phyloP scores from a whole-genome alignment of 2,888 invertebrate species.

The Cryptocephalus moraei region DNA sequence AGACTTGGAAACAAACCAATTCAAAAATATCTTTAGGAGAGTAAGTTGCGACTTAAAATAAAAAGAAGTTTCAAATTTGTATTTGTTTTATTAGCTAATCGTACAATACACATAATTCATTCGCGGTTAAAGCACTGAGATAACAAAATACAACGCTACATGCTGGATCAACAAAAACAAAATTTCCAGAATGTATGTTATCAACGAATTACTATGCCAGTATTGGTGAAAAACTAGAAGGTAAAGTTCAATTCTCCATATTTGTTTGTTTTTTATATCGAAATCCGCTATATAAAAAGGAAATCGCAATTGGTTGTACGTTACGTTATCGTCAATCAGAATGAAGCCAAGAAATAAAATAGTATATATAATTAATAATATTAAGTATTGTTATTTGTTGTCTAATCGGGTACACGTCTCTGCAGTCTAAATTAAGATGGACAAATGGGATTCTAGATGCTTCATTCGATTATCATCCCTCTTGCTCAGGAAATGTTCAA shows the following conservation, averaged over 20 bases:
- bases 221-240: no score
- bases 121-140: slow-evolving; percentile 33
- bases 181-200: background rate
- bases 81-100: background rate
- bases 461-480: slow-evolving; percentile 26
- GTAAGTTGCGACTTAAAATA: no score
- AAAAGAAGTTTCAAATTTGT: no score
- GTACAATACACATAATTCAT: slow-evolving; percentile 25
- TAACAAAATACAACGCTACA: slow-evolving; percentile 17
- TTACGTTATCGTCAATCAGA: slow-evolving; percentile 21
- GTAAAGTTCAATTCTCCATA: no score
- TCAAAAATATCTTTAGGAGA: no score
- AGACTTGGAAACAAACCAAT: no score
- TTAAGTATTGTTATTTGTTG: slow-evolving; percentile 10
- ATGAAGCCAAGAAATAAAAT: slow-evolving; percentile 28
- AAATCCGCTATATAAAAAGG: slow-evolving; percentile 4
- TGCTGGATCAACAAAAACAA: background rate
- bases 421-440: slow-evolving; percentile 31
- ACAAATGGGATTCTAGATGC: slow-evolving; percentile 30
- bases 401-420: slow-evolving; percentile 34
- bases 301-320: slow-evolving; percentile 20
- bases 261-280: slow-evolving; percentile 3
- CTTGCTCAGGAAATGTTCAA: slow-evolving; percentile 23
- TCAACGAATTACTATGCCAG: no score
- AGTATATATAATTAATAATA: slow-evolving; percentile 25